A percentile compares a stretch with the other conserved stretches of the same genome.
Evolutionary conservation across 1,140 invertebrate species (phyloP).

Genomic region (Drosophila arawakana): DNA sequence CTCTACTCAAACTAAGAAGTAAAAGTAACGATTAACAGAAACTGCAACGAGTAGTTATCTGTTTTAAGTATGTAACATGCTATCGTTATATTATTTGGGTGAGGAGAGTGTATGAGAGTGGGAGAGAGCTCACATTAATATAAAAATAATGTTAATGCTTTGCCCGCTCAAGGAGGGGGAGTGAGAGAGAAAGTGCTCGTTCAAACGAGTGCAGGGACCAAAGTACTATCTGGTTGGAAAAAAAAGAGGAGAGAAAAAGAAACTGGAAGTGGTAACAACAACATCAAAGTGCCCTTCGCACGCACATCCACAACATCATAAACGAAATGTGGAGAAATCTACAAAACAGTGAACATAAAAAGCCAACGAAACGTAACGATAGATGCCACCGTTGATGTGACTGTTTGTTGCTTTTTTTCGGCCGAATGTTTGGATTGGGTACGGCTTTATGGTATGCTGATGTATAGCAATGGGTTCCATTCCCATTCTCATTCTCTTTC

Average conservation of each 20-base stretch:
- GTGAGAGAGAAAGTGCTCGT: conserved; percentile 17
- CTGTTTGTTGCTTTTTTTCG: not conserved
- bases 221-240: not conserved
- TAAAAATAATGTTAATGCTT: conserved; percentile 83
- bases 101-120: not conserved
- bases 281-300: conserved; percentile 52
- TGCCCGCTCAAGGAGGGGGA: not conserved
- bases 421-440: conserved; percentile 4
- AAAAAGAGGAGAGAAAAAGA: too few relatives aligned
- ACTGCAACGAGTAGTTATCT: conserved; percentile 27
- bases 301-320: conserved; percentile 52
- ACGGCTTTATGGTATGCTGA: not conserved
- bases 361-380: conserved; percentile 81
- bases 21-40: not conserved
- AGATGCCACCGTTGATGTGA: conserved; percentile 56
- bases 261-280: not conserved
- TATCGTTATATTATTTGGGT: conserved; percentile 12
- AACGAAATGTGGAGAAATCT: conserved; percentile 68
- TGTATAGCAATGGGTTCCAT: not conserved
- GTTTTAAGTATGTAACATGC: conserved; percentile 21
- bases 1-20: too few relatives aligned
- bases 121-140: conserved; percentile 59
- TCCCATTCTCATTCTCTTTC: too few relatives aligned
- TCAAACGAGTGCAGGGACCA: conserved; percentile 33
- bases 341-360: conserved; percentile 78